Evolutionary conservation across 2,797 vertebrate genomes (phyloP), one percentile per base, ranked within the genome.

Genomic region (Masticophis lateralis): DNA sequence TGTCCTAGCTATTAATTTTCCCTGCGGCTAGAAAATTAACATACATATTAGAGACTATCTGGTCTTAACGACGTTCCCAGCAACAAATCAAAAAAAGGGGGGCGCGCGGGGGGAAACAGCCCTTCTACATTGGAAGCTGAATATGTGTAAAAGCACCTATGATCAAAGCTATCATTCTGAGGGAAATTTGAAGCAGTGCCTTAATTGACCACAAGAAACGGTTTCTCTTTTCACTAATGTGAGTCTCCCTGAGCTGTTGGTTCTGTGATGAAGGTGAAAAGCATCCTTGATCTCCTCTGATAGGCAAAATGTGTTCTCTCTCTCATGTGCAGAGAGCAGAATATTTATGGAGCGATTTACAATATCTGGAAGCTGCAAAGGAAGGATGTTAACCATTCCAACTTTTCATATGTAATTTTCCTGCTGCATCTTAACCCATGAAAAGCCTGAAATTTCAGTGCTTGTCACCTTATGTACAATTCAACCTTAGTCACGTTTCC

Each of bases 211-310:
- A 0, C 95, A 96, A 94, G 93, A 96, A 91, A 94, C 5, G 88
- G 94, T 96, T 96, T 94, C 95, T 69, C 94, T 94, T 83, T 92
- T 92, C 59, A 61, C 91, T 93, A 94, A 86, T 95, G 93, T 94
- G 93, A 92, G 93, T 95, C 96, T 96, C 91, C 79, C 92, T 96
- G 93, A 86, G 90, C 95, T 97, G 92, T 86, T 92, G 95, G 90
- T 93, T 93, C 25, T 90, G 89, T 74, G 93, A 95, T 93, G 94
- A 95, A 96, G 95, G 79, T 53, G 63, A 90, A 95, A 96, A 96
- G 91, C 69, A 93, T 95, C 90, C 90, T 94, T 96, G 94, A 96
- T 95, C 94, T 96, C 95, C 57, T 93, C 90, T 95, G 88, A 94
- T 94, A 95, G 94, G 95, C 92, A 94, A 95, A 97, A 92, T 88